Percentiles rank a stretch among this genome's conserved stretches.
These are phyloP conservation scores for Tanytarsus gracilentus DNA, from an alignment of 2,888 invertebrate species.

Conservation along the genomic window DNA sequence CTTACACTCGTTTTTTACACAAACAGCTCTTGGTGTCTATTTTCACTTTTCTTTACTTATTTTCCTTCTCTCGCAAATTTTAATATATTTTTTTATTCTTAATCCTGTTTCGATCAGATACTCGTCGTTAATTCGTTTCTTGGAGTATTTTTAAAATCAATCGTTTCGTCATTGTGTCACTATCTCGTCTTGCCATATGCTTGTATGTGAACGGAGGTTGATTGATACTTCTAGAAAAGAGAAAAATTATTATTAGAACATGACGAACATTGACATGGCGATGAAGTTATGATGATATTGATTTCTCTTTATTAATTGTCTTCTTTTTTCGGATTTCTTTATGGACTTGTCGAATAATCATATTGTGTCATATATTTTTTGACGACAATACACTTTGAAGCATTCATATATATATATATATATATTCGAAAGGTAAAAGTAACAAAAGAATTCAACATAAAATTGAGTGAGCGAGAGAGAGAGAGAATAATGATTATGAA, in stretches of 20 bases:
- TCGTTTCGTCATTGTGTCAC: conserved; percentile 59
- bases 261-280: too few relatives aligned
- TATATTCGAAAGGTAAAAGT: conserved; percentile 10
- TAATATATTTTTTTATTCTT: not conserved
- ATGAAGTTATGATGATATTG: too few relatives aligned
- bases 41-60: not conserved
- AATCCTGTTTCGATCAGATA: not conserved
- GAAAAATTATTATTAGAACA: too few relatives aligned
- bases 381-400: too few relatives aligned
- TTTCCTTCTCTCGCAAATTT: not conserved
- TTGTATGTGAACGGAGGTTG: too few relatives aligned
- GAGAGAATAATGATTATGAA: not conserved
- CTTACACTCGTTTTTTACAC: not conserved
- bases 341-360: too few relatives aligned
- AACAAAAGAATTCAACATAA: conserved; percentile 27
- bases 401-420: too few relatives aligned
- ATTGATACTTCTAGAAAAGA: conserved; percentile 34
- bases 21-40: not conserved
- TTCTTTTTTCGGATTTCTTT: too few relatives aligned
- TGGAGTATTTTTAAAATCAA: conserved; percentile 35
- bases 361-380: too few relatives aligned
- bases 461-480: not conserved
- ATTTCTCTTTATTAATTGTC: too few relatives aligned
- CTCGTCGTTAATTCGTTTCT: not conserved
- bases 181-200: conserved; percentile 48